A percentile compares a stretch with the other conserved stretches of the same genome.
Evolutionary conservation across 2,113 vertebrate species (phyloP).

Genomic region (Eptesicus fuscus): DNA sequence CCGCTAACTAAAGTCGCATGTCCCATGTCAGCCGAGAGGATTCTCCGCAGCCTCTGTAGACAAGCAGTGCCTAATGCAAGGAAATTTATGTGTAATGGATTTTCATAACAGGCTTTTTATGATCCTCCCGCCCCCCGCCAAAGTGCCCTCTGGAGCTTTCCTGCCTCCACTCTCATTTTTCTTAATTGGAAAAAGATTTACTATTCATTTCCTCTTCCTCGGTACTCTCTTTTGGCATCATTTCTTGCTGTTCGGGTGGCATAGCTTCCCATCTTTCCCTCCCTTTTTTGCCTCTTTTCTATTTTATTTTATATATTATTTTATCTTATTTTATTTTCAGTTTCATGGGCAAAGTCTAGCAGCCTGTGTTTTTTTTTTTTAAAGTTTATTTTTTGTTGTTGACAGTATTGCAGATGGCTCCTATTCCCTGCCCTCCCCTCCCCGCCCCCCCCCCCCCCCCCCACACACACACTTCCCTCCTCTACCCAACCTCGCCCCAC

Average conservation of each 20-base stretch:
- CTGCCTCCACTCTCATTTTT: slow-evolving; percentile 50
- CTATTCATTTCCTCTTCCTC: slow-evolving; percentile 38
- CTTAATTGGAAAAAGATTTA: slow-evolving; percentile 65
- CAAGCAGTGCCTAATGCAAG: slow-evolving; percentile 33
- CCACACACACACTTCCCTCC: too few species aligned
- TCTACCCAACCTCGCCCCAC: background rate
- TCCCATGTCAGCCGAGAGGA: background rate
- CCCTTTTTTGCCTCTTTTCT: background rate
- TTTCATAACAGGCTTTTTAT: slow-evolving; percentile 63
- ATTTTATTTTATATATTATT: too few species aligned
- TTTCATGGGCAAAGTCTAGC: too few species aligned
- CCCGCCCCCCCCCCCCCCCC: too few species aligned
- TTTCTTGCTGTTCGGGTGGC: background rate
- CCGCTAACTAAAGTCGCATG: slow-evolving; percentile 58
- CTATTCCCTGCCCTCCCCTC: too few species aligned
- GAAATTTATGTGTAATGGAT: slow-evolving; percentile 61
- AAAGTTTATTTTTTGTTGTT: too few species aligned
- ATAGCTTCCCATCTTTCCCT: background rate
- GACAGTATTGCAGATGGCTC: too few species aligned
- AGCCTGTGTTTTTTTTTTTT: too few species aligned
- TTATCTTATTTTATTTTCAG: too few species aligned
- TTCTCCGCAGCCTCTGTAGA: slow-evolving; percentile 19
- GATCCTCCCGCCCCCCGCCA: slow-evolving; percentile 35
- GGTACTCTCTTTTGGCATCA: background rate
- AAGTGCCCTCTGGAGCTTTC: slow-evolving; percentile 55